These are phyloP conservation scores for Oryzias dopingdopingensis DNA, from an alignment of 2,797 vertebrate genomes.

Conservation along the genomic window DNA sequence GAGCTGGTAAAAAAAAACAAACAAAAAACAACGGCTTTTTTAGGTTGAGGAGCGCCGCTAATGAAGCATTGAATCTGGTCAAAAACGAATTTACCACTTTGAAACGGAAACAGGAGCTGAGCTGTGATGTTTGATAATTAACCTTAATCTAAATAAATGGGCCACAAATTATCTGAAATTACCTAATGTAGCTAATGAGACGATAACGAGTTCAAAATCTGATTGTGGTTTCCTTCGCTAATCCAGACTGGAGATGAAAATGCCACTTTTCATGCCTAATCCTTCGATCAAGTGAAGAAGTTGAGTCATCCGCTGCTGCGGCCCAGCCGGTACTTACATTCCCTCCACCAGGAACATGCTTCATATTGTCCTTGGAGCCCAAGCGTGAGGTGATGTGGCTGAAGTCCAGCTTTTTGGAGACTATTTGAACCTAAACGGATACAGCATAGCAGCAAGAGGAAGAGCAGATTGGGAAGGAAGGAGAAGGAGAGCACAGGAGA, in stretches of 20 bases:
- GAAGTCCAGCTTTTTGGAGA: conserved; percentile 99
- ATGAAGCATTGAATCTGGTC: too few relatives aligned
- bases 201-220: too few relatives aligned
- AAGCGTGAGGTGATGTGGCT: conserved; percentile 97
- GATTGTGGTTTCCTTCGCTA: too few relatives aligned
- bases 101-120: too few relatives aligned
- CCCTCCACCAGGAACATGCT: conserved; percentile 99
- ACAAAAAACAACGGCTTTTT: too few relatives aligned
- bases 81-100: too few relatives aligned
- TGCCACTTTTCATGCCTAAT: background rate
- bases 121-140: too few relatives aligned
- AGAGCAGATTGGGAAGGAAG: conserved; percentile 57
- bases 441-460: conserved; percentile 80
- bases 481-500: conserved; percentile 1
- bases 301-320: conserved; percentile 5
- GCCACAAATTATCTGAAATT: too few relatives aligned
- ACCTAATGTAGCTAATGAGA: too few relatives aligned
- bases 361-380: conserved; percentile 99
- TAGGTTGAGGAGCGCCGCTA: too few relatives aligned
- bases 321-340: conserved; percentile 86
- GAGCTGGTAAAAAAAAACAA: background rate
- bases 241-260: background rate
- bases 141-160: too few relatives aligned
- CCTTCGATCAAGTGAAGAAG: background rate
- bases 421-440: conserved; percentile 95